Base-by-base conservation (phyloP, 2,797 vertebrate species). In the Sardinella longiceps region DNA sequence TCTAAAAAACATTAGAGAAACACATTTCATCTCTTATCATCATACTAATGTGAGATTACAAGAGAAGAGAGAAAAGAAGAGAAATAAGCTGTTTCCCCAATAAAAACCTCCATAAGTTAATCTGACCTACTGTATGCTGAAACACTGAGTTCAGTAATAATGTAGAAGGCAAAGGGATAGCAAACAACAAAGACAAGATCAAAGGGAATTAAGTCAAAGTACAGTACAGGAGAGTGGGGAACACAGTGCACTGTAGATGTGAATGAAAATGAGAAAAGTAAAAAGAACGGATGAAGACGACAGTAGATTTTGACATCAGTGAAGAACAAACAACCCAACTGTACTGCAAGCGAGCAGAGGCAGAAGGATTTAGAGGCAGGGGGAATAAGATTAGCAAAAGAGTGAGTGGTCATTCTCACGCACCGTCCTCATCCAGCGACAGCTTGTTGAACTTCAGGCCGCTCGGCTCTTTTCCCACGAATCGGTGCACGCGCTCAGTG, bases 391-490 rank as follows among this genome's bases (percentile, higher is more conserved):
- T 5, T 10, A 60, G 56, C 6, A 9, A 23, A 1, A n/a, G 5
- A 60, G 56, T 1, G 56, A 33, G 33, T n/a, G n/a, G n/a, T n/a
- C 18, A 23, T 53, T 53, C 51, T 84, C 12, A 86, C 94, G 89
- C 87, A 97, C 97, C 96, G 91, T 97, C 95, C 51, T 97, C 95
- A 33, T 96, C 94, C 45, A 97, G 95, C 14, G 95, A 97, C 11
- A 98, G 95, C 86, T 96, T 96, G 92, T 97, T 97, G 90, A 97
- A 98, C 85, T 96, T 96, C 39, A 97, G 91, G 50, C 97, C 97
- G 0, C 97, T 97, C 89, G 97, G 97, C 90, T 98, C 97, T 92
- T 97, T 97, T 88, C 96, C 97, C 7, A 98, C 95, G 2, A 96
- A 96, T 23, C 90, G 92, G 90, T 98, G 97, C 83, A 97, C 94